Conservation (phyloP, 2,888 invertebrate genomes). For the Lithophane leautieri region DNA sequence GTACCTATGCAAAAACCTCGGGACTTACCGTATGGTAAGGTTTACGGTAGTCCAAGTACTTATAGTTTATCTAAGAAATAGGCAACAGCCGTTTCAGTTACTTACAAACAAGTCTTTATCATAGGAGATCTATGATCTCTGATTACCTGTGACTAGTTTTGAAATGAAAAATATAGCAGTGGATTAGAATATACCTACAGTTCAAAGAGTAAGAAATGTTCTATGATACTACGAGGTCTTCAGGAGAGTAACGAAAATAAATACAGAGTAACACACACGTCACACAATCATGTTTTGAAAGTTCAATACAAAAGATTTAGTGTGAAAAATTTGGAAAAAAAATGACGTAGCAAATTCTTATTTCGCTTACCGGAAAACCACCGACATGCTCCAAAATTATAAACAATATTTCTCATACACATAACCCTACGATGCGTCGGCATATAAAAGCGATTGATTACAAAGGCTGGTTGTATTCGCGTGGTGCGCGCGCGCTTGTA, state of each 20-base stretch:
- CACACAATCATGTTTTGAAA: too few species aligned
- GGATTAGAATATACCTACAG: neutral
- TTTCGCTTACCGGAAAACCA: neutral
- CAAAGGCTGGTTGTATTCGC: slow-evolving; percentile 54
- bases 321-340: too few species aligned
- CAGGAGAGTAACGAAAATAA: too few species aligned
- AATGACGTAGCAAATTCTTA: neutral
- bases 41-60: neutral
- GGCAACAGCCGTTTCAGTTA: neutral
- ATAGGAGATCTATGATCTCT: neutral
- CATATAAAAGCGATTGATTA: slow-evolving; percentile 50
- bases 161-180: neutral
- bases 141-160: neutral
- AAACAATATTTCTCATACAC: slow-evolving; percentile 13
- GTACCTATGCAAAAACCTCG: slow-evolving; percentile 5
- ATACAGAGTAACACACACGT: too few species aligned
- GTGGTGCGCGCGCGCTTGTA: slow-evolving; percentile 47
- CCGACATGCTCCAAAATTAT: neutral
- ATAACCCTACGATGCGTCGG: slow-evolving; percentile 17
- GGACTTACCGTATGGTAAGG: neutral
- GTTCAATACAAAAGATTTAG: too few species aligned
- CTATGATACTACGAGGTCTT: too few species aligned
- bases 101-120: neutral
- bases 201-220: too few species aligned
- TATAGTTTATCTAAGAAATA: slow-evolving; percentile 19